phyloP scores from a whole-genome alignment of 2,888 invertebrate species.

The Synanthedon vespiformis region DNA sequence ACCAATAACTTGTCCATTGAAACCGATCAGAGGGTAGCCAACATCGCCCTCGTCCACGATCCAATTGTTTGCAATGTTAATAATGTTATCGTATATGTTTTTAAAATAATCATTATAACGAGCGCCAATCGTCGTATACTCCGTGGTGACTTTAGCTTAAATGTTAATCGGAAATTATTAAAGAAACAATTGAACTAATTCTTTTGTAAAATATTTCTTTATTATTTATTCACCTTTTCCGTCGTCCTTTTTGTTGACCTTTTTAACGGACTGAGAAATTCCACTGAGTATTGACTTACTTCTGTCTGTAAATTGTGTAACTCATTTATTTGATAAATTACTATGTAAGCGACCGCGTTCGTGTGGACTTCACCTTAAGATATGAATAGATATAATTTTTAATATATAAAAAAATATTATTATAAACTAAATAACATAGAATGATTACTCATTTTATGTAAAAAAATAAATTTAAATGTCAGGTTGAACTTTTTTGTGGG shows the following conservation, averaged over 20 bases:
- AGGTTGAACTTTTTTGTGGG: too few species aligned
- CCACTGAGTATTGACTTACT: constrained; percentile 26
- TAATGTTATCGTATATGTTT: constrained; percentile 38
- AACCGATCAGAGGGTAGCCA: constrained; percentile 34
- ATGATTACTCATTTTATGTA: too few species aligned
- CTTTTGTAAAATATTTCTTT: not conserved
- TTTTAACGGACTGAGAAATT: constrained; percentile 34
- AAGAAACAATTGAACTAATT: not conserved
- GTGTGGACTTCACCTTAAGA: too few species aligned
- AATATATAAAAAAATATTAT: too few species aligned
- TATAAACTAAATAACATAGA: too few species aligned
- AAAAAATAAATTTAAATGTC: too few species aligned
- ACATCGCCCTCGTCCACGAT: constrained; percentile 40
- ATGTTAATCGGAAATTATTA: not conserved
- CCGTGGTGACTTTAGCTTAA: constrained; percentile 39
- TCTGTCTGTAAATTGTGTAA: constrained; percentile 12
- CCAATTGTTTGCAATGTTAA: constrained; percentile 57
- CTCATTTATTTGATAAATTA: too few species aligned
- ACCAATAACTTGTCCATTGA: constrained; percentile 43
- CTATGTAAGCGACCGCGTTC: too few species aligned
- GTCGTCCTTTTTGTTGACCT: constrained; percentile 49
- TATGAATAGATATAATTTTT: too few species aligned
- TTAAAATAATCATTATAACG: constrained; percentile 53
- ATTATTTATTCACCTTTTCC: constrained; percentile 24
- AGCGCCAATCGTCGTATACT: constrained; percentile 36